These are phyloP conservation scores for Fragum sueziense DNA, from an alignment of 2,888 invertebrate species.

Conservation along the genomic window DNA sequence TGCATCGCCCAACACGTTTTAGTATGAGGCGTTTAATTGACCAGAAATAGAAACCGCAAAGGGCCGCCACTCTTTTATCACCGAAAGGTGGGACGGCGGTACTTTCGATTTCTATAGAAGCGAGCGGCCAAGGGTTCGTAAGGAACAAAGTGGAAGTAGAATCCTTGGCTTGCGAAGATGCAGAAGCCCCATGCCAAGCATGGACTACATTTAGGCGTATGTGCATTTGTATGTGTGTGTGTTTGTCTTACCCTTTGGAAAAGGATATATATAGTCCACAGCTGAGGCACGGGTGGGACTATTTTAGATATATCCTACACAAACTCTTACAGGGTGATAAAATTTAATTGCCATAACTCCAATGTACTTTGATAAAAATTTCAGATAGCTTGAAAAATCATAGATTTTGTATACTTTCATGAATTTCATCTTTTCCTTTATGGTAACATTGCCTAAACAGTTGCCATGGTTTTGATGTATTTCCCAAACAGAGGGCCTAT, in stretches of 20 bases:
- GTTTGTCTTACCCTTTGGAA: background rate
- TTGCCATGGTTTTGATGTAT: background rate
- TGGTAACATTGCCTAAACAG: background rate
- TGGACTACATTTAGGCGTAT: background rate
- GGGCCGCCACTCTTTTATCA: background rate
- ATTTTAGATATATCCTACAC: conserved; percentile 3
- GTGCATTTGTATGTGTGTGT: too few species aligned
- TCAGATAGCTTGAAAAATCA: background rate
- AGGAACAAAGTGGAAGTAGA: too few species aligned
- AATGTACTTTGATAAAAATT: conserved; percentile 3
- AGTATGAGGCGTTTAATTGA: too few species aligned
- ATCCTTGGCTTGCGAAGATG: too few species aligned
- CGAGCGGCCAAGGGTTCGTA: too few species aligned
- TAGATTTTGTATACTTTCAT: background rate
- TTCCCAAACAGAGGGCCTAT: background rate
- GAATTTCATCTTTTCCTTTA: background rate
- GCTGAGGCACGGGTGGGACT: too few species aligned
- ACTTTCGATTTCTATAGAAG: too few species aligned
- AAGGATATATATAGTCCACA: background rate
- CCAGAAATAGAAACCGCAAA: too few species aligned
- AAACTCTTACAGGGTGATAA: conserved; percentile 8
- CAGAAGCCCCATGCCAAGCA: background rate
- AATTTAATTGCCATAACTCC: conserved; percentile 17
- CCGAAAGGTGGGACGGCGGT: background rate
- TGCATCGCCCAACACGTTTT: too few species aligned